phyloP scores from a whole-genome alignment of 2,113 vertebrate species.

The Gallinago paraguaiae region DNA sequence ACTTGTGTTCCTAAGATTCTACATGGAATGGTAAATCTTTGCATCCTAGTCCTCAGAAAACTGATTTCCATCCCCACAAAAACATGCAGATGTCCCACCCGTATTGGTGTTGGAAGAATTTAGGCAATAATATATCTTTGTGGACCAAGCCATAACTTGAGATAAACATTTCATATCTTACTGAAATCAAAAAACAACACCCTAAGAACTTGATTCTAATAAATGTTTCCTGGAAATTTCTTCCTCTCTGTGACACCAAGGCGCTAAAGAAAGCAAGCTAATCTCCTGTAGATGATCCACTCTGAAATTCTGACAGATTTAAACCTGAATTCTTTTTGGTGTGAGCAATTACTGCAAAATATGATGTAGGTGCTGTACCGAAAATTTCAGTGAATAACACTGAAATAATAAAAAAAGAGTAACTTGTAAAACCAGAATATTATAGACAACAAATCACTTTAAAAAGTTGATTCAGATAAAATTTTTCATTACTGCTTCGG shows the following conservation, averaged over 20 bases:
- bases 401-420: neutral
- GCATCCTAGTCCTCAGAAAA: neutral
- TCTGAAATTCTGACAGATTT: neutral
- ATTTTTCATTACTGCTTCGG: neutral
- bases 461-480: neutral
- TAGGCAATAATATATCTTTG: neutral
- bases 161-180: neutral
- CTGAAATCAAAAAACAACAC: neutral
- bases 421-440: neutral
- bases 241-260: neutral
- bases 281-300: neutral
- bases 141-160: neutral
- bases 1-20: neutral
- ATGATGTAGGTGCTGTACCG: fast-evolving
- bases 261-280: neutral
- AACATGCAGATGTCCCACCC: neutral
- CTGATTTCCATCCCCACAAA: neutral
- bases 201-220: neutral
- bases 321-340: neutral
- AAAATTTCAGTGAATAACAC: neutral
- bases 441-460: neutral
- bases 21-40: neutral
- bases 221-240: neutral
- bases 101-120: neutral
- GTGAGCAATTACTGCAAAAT: neutral